Evolutionary conservation across 2,888 invertebrate species (phyloP).

Genomic region (Drosophila gaucha): DNA sequence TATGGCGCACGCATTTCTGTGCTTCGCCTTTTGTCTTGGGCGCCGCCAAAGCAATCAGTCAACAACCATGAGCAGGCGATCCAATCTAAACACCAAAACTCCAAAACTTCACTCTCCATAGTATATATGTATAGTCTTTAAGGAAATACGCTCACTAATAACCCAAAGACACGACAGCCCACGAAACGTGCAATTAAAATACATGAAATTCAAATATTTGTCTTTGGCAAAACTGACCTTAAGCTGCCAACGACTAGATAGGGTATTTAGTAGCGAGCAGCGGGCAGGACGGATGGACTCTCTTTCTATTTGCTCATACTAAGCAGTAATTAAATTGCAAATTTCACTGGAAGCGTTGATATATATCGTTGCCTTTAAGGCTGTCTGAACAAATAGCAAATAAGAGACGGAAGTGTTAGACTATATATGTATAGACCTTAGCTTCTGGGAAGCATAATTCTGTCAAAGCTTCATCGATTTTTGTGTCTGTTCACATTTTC

Average conservation of each 20-base stretch:
- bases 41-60: slow-evolving; percentile 75
- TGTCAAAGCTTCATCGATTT: too few relatives aligned
- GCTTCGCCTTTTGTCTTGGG: slow-evolving; percentile 44
- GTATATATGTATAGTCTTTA: slow-evolving; percentile 7
- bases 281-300: not conserved
- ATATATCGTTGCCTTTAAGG: not conserved
- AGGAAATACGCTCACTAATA: slow-evolving; percentile 42
- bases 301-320: not conserved
- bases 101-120: not conserved
- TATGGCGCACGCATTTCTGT: slow-evolving; percentile 77
- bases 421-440: not conserved
- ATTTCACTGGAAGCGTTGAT: not conserved
- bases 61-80: slow-evolving; percentile 54
- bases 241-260: not conserved
- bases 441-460: too few relatives aligned
- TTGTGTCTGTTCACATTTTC: too few relatives aligned
- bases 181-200: slow-evolving; percentile 21
- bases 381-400: not conserved
- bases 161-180: slow-evolving; percentile 41
- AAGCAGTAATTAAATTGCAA: slow-evolving; percentile 8
- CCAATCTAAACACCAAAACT: slow-evolving; percentile 28
- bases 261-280: not conserved
- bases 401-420: not conserved
- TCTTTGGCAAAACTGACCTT: slow-evolving; percentile 12
- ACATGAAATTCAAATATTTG: slow-evolving; percentile 27